Conservation (phyloP, 2,797 vertebrate species). For the Crocodylus rhombifer region DNA sequence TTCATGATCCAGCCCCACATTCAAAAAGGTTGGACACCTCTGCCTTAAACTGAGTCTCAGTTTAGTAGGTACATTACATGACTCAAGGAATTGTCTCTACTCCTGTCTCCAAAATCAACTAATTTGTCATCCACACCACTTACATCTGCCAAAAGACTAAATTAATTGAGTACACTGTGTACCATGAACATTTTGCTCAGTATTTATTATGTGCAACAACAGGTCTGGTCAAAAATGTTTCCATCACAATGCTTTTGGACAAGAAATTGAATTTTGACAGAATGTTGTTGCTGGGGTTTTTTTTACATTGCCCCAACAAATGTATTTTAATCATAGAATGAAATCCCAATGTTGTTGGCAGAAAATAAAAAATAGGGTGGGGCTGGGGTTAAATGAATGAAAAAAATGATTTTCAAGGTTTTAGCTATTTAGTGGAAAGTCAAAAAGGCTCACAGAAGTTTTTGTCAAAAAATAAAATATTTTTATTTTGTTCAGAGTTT, state of each 20-base stretch:
- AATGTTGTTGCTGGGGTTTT: too few species aligned
- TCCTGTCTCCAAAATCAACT: too few species aligned
- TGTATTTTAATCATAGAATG: not conserved
- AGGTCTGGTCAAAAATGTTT: not conserved
- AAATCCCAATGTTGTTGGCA: not conserved
- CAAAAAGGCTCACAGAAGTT: not conserved
- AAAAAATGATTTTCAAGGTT: too few species aligned
- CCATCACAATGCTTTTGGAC: not conserved
- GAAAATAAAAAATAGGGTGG: not conserved
- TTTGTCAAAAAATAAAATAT: not conserved
- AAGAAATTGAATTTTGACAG: not conserved
- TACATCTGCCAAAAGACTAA: not conserved
- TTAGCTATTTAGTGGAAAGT: not conserved
- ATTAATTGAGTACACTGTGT: not conserved
- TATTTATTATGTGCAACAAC: not conserved
- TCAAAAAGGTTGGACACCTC: too few species aligned
- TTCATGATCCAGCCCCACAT: too few species aligned
- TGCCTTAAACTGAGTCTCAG: too few species aligned
- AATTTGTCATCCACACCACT: not conserved
- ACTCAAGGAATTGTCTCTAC: too few species aligned
- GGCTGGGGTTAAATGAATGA: too few species aligned
- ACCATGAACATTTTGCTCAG: not conserved
- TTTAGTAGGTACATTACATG: too few species aligned
- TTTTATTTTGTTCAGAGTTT: not conserved
- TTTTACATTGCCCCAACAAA: not conserved